Percentiles rank a stretch among this genome's conserved stretches.
Evolutionary conservation across 2,113 vertebrate species (phyloP).

Genomic region (Ascaphus truei): DNA sequence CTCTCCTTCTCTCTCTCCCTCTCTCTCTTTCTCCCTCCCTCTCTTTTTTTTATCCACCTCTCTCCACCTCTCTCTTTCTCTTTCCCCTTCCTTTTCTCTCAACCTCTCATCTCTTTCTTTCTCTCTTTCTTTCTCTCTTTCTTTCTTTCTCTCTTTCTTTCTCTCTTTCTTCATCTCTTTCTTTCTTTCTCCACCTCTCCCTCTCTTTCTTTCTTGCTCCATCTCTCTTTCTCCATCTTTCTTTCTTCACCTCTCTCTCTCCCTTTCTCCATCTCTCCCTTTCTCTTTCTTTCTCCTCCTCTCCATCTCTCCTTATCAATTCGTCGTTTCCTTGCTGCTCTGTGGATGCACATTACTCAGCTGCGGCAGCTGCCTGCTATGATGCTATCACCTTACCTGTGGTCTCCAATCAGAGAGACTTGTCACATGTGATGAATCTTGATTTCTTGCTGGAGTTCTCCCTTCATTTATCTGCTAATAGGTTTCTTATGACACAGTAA

Average conservation of each 20-base stretch:
- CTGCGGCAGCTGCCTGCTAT: slow-evolving; percentile 38
- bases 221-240: no score
- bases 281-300: slow-evolving; percentile 32
- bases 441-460: slow-evolving; percentile 53
- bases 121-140: slow-evolving; percentile 19
- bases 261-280: no score
- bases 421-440: slow-evolving; percentile 63
- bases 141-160: no score
- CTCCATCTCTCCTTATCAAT: slow-evolving; percentile 30
- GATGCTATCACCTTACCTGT: slow-evolving; percentile 47
- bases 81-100: no score
- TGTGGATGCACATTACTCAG: slow-evolving; percentile 28
- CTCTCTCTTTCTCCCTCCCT: no score
- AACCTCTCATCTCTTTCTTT: no score
- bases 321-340: not conserved
- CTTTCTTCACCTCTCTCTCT: no score
- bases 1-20: no score
- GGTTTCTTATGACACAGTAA: slow-evolving; percentile 55
- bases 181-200: no score
- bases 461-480: slow-evolving; percentile 55
- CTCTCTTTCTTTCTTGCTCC: no score
- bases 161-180: no score
- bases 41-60: not conserved
- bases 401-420: slow-evolving; percentile 44
- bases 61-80: no score